These are phyloP conservation scores for Metopolophium dirhodum DNA, from an alignment of 1,140 invertebrate genomes.

Conservation along the genomic window DNA sequence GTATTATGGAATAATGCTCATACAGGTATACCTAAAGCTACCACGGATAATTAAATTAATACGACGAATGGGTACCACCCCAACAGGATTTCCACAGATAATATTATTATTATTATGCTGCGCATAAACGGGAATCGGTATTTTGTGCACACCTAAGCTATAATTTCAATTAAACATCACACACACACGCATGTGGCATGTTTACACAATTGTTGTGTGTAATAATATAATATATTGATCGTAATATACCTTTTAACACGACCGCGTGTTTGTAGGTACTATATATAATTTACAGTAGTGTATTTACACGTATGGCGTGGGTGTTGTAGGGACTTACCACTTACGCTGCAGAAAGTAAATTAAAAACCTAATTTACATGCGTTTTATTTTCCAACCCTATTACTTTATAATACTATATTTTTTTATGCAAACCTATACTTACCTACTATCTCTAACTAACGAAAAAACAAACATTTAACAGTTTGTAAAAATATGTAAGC, in stretches of 20 bases:
- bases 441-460: neutral
- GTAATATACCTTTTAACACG: neutral
- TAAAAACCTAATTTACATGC: constrained; percentile 10
- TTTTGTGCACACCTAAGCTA: constrained; percentile 5
- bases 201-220: neutral
- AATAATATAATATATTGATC: neutral
- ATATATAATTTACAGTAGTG: neutral
- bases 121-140: neutral
- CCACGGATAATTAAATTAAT: neutral
- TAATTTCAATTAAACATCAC: constrained; percentile 18
- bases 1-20: neutral
- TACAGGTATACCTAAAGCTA: constrained; percentile 2
- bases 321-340: neutral
- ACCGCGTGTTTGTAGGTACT: neutral
- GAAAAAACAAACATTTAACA: neutral
- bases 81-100: neutral
- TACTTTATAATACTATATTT: neutral
- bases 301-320: neutral
- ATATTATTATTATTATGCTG: neutral
- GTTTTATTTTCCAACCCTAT: neutral
- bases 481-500: neutral
- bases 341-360: neutral
- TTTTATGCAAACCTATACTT: neutral
- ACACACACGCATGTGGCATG: neutral
- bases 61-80: neutral